Conservation (phyloP, 2,113 vertebrate genomes). For the Crotalus viridis region DNA sequence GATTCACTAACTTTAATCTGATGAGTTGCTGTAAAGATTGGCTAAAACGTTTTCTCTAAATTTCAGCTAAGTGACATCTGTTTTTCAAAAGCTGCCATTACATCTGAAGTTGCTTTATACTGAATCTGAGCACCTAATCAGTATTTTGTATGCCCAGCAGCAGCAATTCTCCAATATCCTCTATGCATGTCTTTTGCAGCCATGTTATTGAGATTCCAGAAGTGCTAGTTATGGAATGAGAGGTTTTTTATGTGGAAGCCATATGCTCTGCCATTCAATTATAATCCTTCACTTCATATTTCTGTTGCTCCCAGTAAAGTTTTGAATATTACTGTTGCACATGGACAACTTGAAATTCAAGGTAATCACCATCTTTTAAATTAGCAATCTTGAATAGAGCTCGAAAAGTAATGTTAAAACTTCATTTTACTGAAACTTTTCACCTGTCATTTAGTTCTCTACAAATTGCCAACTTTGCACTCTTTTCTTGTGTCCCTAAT, state of each 20-base stretch:
- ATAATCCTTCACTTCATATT: not conserved
- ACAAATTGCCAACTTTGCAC: not conserved
- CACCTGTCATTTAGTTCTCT: not conserved
- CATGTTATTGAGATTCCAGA: not conserved
- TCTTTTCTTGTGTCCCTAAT: not conserved
- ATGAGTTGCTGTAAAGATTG: constrained; percentile 4
- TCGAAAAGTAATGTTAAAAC: not conserved
- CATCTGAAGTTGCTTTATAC: not conserved
- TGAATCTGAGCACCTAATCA: not conserved
- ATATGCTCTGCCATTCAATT: not conserved
- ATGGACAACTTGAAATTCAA: not conserved
- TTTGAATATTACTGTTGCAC: not conserved
- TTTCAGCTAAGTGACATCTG: not conserved
- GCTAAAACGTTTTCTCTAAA: not conserved
- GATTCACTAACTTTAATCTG: not conserved
- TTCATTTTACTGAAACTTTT: not conserved
- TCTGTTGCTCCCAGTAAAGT: not conserved
- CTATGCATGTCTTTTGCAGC: not conserved
- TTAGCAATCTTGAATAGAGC: not conserved
- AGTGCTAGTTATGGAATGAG: not conserved
- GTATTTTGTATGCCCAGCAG: not conserved
- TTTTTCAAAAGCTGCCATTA: not conserved
- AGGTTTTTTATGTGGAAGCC: not conserved
- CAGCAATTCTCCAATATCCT: not conserved
- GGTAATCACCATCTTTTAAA: not conserved